Percentiles rank a stretch among this genome's conserved stretches.
Evolutionary conservation across 2,797 vertebrate species (phyloP).

Genomic region (Hippopotamyrus pictus): DNA sequence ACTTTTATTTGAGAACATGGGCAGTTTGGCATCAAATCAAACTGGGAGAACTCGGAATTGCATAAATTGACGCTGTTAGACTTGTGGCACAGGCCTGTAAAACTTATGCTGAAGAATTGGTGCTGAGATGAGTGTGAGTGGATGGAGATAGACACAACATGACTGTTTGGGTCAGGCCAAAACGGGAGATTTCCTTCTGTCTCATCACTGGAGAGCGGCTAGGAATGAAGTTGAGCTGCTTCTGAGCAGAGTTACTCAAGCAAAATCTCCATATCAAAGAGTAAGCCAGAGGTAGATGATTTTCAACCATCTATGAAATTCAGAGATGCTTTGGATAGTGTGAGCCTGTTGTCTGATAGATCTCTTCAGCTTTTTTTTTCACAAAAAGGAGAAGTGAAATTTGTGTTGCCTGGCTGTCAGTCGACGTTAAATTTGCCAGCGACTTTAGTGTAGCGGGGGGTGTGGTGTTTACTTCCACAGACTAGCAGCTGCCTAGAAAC

Average conservation of each 20-base stretch:
- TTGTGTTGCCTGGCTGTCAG: background rate
- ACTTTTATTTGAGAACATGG: background rate
- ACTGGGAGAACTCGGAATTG: background rate
- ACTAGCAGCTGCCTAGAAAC: background rate
- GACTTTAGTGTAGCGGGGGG: background rate
- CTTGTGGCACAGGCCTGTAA: background rate
- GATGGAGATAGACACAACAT: constrained; percentile 25
- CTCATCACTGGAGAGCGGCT: background rate
- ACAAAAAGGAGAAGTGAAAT: background rate
- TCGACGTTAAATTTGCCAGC: background rate
- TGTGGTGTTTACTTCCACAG: background rate
- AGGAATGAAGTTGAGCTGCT: constrained; percentile 19
- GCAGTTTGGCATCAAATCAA: background rate
- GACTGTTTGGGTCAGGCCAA: constrained; percentile 23
- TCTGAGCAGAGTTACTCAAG: background rate
- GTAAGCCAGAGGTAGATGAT: background rate
- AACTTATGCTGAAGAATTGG: background rate
- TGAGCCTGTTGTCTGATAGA: background rate
- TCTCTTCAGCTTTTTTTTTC: background rate
- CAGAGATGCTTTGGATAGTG: background rate
- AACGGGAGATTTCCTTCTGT: constrained; percentile 22
- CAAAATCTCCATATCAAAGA: background rate
- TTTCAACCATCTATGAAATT: background rate
- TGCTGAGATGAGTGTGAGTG: constrained; percentile 8
- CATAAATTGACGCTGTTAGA: background rate